phyloP scores from a whole-genome alignment of 2,888 invertebrate genomes.

The Deroplatys truncata region DNA sequence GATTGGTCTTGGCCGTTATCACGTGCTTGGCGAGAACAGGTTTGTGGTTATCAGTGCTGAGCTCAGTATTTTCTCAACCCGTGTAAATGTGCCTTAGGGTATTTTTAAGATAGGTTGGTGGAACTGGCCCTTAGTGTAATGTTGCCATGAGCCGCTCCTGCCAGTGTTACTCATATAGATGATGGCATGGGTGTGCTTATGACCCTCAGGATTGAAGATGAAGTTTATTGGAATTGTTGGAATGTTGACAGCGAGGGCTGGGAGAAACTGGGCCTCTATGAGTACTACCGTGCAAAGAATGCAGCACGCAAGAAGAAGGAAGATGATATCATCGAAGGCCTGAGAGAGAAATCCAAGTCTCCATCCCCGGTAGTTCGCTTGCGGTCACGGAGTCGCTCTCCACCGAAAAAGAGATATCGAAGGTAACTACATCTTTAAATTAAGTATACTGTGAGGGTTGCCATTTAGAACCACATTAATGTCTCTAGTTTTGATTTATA shows the following conservation, averaged over 20 bases:
- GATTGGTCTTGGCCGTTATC: too few species aligned
- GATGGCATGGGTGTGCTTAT: too few species aligned
- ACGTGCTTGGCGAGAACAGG: too few species aligned
- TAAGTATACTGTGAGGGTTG: neutral
- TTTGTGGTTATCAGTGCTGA: too few species aligned
- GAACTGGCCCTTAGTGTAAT: too few species aligned
- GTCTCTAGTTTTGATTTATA: too few species aligned
- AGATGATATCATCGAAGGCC: slow-evolving; percentile 70
- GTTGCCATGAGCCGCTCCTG: too few species aligned
- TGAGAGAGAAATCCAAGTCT: slow-evolving; percentile 63
- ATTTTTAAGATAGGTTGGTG: too few species aligned
- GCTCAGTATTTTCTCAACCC: too few species aligned
- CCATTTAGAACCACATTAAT: neutral
- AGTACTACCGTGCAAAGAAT: slow-evolving; percentile 96
- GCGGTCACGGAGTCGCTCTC: slow-evolving; percentile 65
- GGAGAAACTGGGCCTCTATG: slow-evolving; percentile 96
- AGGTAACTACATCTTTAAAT: slow-evolving; percentile 33
- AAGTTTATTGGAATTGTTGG: neutral
- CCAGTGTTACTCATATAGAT: too few species aligned
- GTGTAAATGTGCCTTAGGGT: too few species aligned
- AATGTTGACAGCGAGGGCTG: slow-evolving; percentile 74
- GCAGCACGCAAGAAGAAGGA: slow-evolving; percentile 84
- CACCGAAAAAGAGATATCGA: slow-evolving; percentile 67
- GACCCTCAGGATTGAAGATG: neutral
- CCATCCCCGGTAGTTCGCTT: slow-evolving; percentile 77